These are phyloP conservation scores for Squalus acanthias DNA, from an alignment of 2,797 vertebrate species.

Conservation along the genomic window DNA sequence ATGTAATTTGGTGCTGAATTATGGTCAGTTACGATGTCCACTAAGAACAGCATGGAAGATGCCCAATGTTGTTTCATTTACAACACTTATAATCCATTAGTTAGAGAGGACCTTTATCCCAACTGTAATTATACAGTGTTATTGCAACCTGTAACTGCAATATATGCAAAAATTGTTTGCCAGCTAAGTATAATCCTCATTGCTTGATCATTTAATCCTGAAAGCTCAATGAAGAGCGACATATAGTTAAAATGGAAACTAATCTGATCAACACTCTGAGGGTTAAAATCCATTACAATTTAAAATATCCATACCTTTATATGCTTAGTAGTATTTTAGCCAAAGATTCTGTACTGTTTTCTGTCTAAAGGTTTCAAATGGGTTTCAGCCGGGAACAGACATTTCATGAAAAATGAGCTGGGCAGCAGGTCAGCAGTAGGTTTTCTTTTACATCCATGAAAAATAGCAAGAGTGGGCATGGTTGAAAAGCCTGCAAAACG, in stretches of 20 bases:
- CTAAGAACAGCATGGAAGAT: neutral
- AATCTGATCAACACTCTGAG: neutral
- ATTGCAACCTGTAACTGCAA: neutral
- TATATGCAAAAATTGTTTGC: neutral
- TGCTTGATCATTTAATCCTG: neutral
- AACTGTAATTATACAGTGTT: neutral
- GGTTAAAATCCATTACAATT: conserved; percentile 13
- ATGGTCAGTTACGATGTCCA: neutral
- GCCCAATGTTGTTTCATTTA: neutral
- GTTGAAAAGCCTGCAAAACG: neutral
- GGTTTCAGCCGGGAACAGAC: neutral
- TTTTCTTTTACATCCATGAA: conserved; percentile 31
- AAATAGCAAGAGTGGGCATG: neutral
- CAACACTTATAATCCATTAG: neutral
- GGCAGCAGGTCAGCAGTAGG: conserved; percentile 27
- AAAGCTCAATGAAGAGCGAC: neutral
- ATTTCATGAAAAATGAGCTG: conserved; percentile 31
- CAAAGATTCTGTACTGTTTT: neutral
- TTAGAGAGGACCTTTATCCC: neutral
- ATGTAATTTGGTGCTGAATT: neutral
- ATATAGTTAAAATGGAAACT: neutral
- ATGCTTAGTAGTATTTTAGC: conserved; percentile 11
- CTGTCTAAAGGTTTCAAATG: conserved; percentile 24
- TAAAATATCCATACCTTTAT: conserved; percentile 7
- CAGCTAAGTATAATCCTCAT: neutral